phyloP scores from a whole-genome alignment of 2,888 invertebrate genomes.

The Lasioglossum zephyrum region DNA sequence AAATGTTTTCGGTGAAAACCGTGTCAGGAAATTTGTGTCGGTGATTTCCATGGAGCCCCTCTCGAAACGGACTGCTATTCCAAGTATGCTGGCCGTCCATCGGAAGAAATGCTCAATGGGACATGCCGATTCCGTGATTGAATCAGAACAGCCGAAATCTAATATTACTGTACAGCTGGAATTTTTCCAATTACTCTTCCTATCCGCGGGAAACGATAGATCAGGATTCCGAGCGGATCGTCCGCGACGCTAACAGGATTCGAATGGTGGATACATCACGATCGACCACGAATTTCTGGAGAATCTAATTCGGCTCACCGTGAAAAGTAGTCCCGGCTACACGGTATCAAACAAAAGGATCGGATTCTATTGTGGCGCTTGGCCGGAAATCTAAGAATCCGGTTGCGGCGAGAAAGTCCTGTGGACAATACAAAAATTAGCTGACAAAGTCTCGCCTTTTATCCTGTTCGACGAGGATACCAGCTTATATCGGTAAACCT shows the following conservation, averaged over 20 bases:
- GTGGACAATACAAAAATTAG: background rate
- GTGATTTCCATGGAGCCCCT: too few species aligned
- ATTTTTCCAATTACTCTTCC: background rate
- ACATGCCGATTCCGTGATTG: background rate
- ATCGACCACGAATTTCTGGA: background rate
- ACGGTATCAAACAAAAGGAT: background rate
- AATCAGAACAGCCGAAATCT: background rate
- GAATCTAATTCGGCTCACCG: background rate
- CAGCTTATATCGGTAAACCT: background rate
- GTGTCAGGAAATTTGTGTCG: too few species aligned
- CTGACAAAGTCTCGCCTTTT: background rate
- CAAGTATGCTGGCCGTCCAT: background rate
- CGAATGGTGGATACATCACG: conserved; percentile 6
- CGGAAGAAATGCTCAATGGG: background rate
- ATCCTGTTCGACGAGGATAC: background rate
- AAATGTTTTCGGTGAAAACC: too few species aligned
- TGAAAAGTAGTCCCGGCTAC: background rate
- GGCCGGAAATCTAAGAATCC: conserved; percentile 1
- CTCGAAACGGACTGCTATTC: background rate
- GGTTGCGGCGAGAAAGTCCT: background rate
- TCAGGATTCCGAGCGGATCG: background rate
- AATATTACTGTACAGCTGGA: background rate
- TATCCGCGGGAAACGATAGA: background rate
- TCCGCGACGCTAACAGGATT: background rate
- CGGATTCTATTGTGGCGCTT: background rate